phyloP scores from a whole-genome alignment of 1,140 invertebrate species.

The Drosophila varians region DNA sequence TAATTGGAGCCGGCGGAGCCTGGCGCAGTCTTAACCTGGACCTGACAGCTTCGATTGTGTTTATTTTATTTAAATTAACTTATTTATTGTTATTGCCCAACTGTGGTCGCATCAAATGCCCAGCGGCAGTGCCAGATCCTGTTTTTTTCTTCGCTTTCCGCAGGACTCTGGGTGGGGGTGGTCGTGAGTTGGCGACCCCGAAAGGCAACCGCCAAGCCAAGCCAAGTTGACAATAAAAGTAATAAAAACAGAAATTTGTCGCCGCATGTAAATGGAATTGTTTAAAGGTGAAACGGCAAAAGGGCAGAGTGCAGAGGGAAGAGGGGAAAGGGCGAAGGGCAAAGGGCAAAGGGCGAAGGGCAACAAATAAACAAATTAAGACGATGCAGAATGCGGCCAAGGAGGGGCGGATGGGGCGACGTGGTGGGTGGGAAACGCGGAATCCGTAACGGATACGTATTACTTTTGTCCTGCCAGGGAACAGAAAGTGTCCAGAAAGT shows the following conservation, averaged over 20 bases:
- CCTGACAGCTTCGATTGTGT: slow-evolving; percentile 64
- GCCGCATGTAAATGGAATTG: slow-evolving; percentile 80
- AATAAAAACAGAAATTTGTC: slow-evolving; percentile 80
- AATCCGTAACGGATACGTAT: slow-evolving; percentile 76
- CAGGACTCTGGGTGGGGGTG: neutral
- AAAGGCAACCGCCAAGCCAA: slow-evolving; percentile 16
- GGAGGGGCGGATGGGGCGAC: neutral
- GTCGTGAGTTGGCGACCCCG: slow-evolving; percentile 4
- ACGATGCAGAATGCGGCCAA: slow-evolving; percentile 31
- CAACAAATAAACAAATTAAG: slow-evolving; percentile 79
- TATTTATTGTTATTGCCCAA: slow-evolving; percentile 73
- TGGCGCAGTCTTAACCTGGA: neutral
- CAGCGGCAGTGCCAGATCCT: slow-evolving; percentile 7
- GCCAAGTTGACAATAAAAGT: slow-evolving; percentile 72
- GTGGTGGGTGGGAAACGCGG: slow-evolving; percentile 10
- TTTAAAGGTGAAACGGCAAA: slow-evolving; percentile 70
- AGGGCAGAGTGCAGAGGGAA: neutral
- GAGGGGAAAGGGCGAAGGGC: slow-evolving; percentile 23
- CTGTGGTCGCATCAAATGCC: slow-evolving; percentile 25
- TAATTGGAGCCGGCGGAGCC: slow-evolving; percentile 5
- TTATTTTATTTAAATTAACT: slow-evolving; percentile 82
- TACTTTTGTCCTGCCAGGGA: slow-evolving; percentile 68
- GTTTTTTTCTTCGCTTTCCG: neutral
- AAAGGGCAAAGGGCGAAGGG: slow-evolving; percentile 13
- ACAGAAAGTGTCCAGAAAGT: slow-evolving; percentile 12